Base-by-base conservation (phyloP, 2,113 vertebrate species). In the Lagopus leucura region DNA sequence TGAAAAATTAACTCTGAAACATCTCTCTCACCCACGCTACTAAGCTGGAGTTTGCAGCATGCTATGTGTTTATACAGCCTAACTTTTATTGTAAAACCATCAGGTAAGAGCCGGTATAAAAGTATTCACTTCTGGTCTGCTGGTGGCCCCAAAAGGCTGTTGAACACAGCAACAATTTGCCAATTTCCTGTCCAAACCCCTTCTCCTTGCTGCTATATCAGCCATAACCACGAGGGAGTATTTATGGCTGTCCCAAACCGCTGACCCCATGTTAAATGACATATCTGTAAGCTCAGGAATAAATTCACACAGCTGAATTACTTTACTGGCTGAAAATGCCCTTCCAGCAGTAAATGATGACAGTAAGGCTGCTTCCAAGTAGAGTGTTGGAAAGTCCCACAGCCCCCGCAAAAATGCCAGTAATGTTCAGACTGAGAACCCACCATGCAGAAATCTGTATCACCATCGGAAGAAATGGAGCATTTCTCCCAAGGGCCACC, bases 341-440 rank as follows among this genome's bases (percentile, higher is more conserved):
- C n/a, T 60, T 61, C 24, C 32, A 12, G 24, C 7, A 10, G 54
- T 7, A 30, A 61, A 16, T 4, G 25, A 30, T 19, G 40, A 5
- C 52, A 17, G 21, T 40, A 42, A 73, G 45, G 40, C 58, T 85
- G 81, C 54, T 69, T 54, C 22, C 22, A 34, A 34, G 34, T 0
- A 0, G 15, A 70, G 28, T 9, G 14, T 9, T 32, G 32, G 43
- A 47, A 82, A 90, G 42, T 4, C 58, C 21, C 36, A 40, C 36
- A 66, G 27, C 19, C 6, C 6, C 17, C 0, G 0, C 6, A 42
- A 2, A 1, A 4, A 27, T 45, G 30, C 30, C 38, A 66, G n/a
- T 45, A 82, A 12, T 25, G 22, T 55, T 32, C n/a, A 54, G 54
- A 45, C 17, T 0, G 0, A 22, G 5, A 30, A 69, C 54, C 40